A percentile compares a stretch with the other conserved stretches of the same genome.
Evolutionary conservation across 2,113 vertebrate genomes (phyloP).

Genomic region (Holacanthus passer): DNA sequence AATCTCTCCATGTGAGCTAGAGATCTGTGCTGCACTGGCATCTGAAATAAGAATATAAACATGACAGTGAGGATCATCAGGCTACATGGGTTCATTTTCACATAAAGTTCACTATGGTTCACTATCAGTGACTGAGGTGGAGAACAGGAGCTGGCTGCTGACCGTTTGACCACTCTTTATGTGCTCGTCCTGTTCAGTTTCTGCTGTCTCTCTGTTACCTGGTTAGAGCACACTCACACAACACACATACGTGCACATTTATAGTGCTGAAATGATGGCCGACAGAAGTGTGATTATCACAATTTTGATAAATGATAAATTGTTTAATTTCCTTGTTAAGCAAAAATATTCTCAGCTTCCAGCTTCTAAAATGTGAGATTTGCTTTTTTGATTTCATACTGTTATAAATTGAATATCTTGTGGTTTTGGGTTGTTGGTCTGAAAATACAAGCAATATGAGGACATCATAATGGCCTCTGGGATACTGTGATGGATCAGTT

Average conservation of each 20-base stretch:
- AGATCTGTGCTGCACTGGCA: conserved; percentile 32
- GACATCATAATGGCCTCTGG: background rate
- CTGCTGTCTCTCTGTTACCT: conserved; percentile 27
- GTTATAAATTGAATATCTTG: background rate
- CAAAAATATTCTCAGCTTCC: background rate
- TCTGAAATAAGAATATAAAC: conserved; percentile 39
- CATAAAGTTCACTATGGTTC: conserved; percentile 67
- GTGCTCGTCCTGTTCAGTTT: conserved; percentile 33
- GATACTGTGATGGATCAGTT: conserved; percentile 1
- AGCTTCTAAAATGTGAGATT: background rate
- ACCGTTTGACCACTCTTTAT: conserved; percentile 56
- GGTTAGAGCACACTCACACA: background rate
- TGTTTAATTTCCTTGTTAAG: background rate
- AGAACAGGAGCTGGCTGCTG: conserved; percentile 51
- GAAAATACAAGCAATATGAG: background rate
- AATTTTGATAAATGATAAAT: background rate
- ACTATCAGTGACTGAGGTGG: conserved; percentile 52
- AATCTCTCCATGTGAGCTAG: conserved; percentile 30
- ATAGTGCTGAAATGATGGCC: background rate
- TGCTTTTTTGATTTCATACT: background rate
- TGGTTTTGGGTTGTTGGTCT: background rate
- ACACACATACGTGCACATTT: background rate
- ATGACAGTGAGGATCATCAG: conserved; percentile 48
- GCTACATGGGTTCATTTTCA: conserved; percentile 57
- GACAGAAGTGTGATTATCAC: background rate